Evolutionary conservation across 2,113 vertebrate species (phyloP), one percentile per base, ranked within the genome.

Genomic region (Falco punctatus): DNA sequence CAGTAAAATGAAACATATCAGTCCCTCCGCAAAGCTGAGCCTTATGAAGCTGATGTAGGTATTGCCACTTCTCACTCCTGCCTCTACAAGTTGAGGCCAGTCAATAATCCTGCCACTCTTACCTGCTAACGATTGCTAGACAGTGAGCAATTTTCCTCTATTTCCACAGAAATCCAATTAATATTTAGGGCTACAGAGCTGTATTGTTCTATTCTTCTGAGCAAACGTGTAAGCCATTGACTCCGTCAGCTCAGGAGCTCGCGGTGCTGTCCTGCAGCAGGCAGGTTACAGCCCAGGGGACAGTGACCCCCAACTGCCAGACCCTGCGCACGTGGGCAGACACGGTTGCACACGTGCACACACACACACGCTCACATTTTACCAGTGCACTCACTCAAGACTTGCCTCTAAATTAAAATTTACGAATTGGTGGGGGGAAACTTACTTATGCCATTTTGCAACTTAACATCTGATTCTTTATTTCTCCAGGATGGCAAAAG

Each of bases 311-410:
- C 40, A 22, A 3, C 1, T 35, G 32, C 42, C 51, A 40, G 5
- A 13, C 14, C 51, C 19, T 23, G 17, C 4, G 38, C 23, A 32
- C 1, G 0, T 11, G 21, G 15, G 7, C 2, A 22, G 5, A 23
- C 10, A 33, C 0, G 4, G 44, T 5, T 52, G 38, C 38, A 17
- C 3, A 6, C 32, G 8, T 18, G 12, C 38, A 17, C 14, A 8
- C 38, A 13, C 11, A 15, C 15, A 24, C 48, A 19, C 24, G 2
- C 42, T 7, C 38, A 23, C 4, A 5, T 14, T 23, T 48, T 12
- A 46, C 23, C 3, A 0, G 11, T 2, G 15, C 15, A 19, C 10
- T 30, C 40, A 6, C 38, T 61, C 58, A 51, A 33, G 21, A 19
- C 24, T 32, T 67, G 9, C 33, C 24, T 12, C 54, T 32, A 4